Base-by-base conservation (phyloP, 2,888 invertebrate species). In the Hypena proboscidalis region DNA sequence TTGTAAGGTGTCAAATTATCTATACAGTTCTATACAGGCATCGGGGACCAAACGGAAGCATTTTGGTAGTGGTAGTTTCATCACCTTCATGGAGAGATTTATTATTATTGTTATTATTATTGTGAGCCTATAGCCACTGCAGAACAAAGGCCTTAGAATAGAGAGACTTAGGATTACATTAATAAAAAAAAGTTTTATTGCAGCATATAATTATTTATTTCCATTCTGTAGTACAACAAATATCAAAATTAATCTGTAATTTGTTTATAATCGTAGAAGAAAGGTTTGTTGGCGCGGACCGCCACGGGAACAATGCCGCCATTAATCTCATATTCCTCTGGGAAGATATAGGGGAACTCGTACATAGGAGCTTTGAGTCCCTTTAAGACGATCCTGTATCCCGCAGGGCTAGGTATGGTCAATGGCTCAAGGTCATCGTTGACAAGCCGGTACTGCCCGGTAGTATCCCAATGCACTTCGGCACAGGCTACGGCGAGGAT, bases 391-490 rank as follows among this genome's bases (percentile, higher is more conserved):
- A 42, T 1, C 36, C 34, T 2, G 19, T 29, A 2, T 43, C 50
- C 3, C n/a, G n/a, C n/a, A n/a, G n/a, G n/a, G n/a, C n/a, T n/a
- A n/a, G n/a, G n/a, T n/a, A n/a, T n/a, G n/a, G n/a, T n/a, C n/a
- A n/a, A n/a, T n/a, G n/a, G n/a, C n/a, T n/a, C n/a, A n/a, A n/a
- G n/a, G n/a, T n/a, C n/a, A n/a, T n/a, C n/a, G n/a, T n/a, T n/a
- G n/a, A 58, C 9, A 2, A 63, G 29, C 4, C 56, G 51, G 46
- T 67, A 64, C 1, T 47, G 35, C 0, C 70, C 69, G 8, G 4
- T 55, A n/a, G 50, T 31, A 29, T 67, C 64, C 69, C 67, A 69
- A 2, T 42, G 49, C 0, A 57, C 8, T 4, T 64, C 56, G 3
- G 69, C 67, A 2, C 48, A 19, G 6, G 48, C 39, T 1, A 54